These are phyloP conservation scores for Cynopterus brachyotis DNA, from an alignment of 2,113 vertebrate species.

Conservation along the genomic window DNA sequence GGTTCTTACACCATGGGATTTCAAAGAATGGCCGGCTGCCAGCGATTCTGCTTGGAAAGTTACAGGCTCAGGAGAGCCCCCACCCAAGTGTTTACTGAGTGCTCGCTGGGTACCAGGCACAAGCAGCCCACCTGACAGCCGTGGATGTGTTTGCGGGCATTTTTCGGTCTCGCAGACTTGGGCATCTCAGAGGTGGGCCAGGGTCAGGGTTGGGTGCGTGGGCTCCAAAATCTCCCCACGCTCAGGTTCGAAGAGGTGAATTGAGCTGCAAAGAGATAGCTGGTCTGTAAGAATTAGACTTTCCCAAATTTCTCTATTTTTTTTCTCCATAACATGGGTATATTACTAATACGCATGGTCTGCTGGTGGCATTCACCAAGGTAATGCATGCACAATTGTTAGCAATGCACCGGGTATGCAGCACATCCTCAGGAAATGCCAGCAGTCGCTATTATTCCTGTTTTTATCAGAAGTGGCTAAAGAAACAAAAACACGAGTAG, in stretches of 20 bases:
- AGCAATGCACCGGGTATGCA: accelerated
- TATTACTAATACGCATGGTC: accelerated
- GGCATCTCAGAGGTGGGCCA: neutral
- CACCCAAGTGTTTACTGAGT: neutral
- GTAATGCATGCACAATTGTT: accelerated
- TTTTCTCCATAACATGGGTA: neutral
- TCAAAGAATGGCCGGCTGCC: neutral
- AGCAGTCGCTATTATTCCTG: neutral
- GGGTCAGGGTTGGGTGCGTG: accelerated
- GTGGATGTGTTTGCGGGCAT: neutral
- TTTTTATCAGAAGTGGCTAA: neutral
- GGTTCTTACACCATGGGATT: neutral
- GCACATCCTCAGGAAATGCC: neutral
- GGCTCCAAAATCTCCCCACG: neutral
- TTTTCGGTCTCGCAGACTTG: accelerated
- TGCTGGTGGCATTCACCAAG: accelerated
- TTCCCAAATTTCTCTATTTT: neutral
- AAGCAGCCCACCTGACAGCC: neutral
- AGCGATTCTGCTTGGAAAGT: neutral
- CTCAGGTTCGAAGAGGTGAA: neutral
- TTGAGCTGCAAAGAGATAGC: neutral
- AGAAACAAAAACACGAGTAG: neutral
- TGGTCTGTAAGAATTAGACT: neutral
- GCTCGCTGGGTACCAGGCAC: neutral
- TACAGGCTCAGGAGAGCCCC: neutral